A percentile compares a stretch with the other conserved stretches of the same genome.
phyloP scores from a whole-genome alignment of 2,113 vertebrate genomes.

The human (Homo sapiens) region DNA sequence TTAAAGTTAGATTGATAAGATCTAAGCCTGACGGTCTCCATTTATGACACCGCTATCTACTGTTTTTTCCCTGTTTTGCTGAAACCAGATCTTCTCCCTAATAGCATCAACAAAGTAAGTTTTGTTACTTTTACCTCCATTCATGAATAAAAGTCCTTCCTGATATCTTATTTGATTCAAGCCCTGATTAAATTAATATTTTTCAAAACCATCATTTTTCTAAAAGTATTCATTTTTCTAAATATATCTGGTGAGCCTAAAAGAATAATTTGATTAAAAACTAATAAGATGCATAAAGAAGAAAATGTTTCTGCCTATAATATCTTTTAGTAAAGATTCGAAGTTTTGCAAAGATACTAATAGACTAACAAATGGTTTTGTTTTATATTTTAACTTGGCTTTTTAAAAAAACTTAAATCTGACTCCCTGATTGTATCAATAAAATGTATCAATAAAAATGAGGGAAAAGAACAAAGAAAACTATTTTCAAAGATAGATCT shows the following conservation, averaged over 20 bases:
- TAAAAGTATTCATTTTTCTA: slow-evolving; percentile 20
- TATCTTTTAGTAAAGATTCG: neutral
- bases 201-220: neutral
- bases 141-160: neutral
- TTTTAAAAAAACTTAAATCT: neutral
- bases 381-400: neutral
- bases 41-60: neutral
- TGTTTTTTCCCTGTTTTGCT: neutral
- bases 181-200: neutral
- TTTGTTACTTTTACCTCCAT: neutral
- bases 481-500: neutral
- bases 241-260: neutral
- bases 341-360: slow-evolving; percentile 41
- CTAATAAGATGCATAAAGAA: neutral
- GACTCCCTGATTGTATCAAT: no score
- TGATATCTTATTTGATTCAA: neutral
- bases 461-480: neutral
- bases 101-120: neutral
- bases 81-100: neutral
- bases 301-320: neutral
- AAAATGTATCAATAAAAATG: slow-evolving; percentile 6
- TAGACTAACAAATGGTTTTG: neutral
- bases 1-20: neutral
- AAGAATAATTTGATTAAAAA: neutral
- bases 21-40: neutral